A percentile compares a stretch with the other conserved stretches of the same genome.
phyloP scores from a whole-genome alignment of 2,797 vertebrate species.

The Sebastes hopkinsi region DNA sequence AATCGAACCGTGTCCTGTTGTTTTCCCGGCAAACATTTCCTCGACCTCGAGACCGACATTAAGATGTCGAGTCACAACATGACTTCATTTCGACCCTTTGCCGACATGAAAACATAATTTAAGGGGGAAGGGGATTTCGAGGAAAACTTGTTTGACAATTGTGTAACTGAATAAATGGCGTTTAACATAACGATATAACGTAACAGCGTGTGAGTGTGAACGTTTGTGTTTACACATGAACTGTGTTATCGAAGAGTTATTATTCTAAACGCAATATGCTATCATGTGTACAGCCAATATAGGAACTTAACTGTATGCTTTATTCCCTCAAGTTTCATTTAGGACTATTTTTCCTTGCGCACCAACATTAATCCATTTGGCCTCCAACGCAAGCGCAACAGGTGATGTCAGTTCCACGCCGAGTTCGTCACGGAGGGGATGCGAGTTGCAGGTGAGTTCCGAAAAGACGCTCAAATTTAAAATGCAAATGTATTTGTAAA shows the following conservation, averaged over 20 bases:
- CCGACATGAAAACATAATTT: background rate
- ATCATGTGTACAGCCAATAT: background rate
- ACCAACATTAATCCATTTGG: no score
- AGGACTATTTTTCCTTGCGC: no score
- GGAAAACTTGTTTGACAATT: background rate
- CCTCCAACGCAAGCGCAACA: no score
- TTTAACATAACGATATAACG: background rate
- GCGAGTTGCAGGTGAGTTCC: background rate
- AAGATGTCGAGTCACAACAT: background rate
- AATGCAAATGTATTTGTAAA: background rate
- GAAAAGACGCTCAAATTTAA: background rate
- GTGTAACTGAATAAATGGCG: background rate
- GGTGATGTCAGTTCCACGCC: no score
- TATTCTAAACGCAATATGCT: background rate
- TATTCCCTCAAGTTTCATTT: background rate
- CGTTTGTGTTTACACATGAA: background rate
- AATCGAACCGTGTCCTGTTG: background rate
- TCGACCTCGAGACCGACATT: background rate
- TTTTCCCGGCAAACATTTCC: background rate
- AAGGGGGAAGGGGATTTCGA: background rate
- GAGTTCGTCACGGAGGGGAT: no score
- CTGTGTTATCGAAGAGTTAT: background rate
- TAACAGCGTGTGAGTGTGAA: background rate
- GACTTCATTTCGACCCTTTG: background rate
- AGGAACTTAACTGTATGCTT: background rate